Evolutionary conservation across 2,888 invertebrate species (phyloP).

Genomic region (Platycnemis pennipes): DNA sequence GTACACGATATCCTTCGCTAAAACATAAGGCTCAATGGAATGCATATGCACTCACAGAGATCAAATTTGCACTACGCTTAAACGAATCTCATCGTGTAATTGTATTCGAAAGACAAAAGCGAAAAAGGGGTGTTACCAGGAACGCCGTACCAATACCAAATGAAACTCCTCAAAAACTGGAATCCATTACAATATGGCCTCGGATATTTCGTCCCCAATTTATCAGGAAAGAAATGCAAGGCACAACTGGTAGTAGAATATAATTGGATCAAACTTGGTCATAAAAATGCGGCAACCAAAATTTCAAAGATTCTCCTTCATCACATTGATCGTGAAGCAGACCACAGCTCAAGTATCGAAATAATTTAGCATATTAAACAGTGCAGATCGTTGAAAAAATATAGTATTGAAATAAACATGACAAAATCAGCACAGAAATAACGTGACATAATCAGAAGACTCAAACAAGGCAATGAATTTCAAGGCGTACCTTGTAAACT

Average conservation of each 20-base stretch:
- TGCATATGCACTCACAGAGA: conserved; percentile 18
- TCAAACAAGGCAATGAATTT: no score
- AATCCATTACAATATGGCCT: neutral
- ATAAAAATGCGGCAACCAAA: no score
- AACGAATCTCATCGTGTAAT: neutral
- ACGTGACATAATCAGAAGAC: no score
- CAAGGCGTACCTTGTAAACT: no score
- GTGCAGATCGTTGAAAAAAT: no score
- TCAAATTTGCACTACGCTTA: neutral
- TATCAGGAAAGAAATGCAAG: neutral
- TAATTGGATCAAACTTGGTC: no score
- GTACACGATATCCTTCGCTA: neutral
- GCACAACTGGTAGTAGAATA: neutral
- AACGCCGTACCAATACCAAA: neutral
- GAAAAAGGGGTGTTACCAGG: neutral
- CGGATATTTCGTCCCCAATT: neutral
- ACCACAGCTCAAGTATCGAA: no score
- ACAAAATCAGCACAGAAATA: no score
- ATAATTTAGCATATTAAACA: no score
- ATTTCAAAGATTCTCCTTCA: no score
- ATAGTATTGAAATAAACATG: no score
- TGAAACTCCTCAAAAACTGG: conserved; percentile 1
- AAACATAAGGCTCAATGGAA: neutral
- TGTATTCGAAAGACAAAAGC: neutral
- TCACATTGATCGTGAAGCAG: no score